Evolutionary conservation across 2,888 invertebrate species (phyloP).

Genomic region (Ellobium chinense): DNA sequence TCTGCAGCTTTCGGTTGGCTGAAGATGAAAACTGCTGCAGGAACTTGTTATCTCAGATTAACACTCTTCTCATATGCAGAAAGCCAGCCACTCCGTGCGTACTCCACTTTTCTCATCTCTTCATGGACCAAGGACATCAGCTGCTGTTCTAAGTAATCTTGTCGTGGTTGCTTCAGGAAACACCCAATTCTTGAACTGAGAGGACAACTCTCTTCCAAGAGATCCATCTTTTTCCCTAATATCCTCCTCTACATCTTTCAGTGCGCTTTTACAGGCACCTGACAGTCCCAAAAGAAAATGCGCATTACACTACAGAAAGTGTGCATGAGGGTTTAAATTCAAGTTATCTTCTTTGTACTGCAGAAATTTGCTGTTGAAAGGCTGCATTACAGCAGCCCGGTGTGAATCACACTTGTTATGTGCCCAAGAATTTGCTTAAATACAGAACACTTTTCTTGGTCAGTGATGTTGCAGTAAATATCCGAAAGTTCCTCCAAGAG

Average conservation of each 20-base stretch:
- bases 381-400: constrained; percentile 2
- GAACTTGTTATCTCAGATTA: neutral
- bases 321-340: neutral
- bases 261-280: neutral
- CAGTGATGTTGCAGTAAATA: neutral
- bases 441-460: neutral
- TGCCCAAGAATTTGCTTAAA: neutral
- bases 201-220: neutral
- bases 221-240: neutral
- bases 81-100: constrained; percentile 8
- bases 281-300: neutral
- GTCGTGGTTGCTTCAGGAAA: neutral
- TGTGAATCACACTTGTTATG: neutral
- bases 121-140: neutral
- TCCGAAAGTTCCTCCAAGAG: neutral
- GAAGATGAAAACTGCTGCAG: neutral
- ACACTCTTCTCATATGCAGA: neutral
- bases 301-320: constrained; percentile 7
- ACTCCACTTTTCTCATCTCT: constrained; percentile 19
- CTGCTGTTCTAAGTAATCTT: neutral
- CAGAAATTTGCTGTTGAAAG: neutral
- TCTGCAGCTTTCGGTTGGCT: neutral
- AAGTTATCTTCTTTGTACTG: neutral
- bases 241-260: neutral
- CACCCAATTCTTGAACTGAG: neutral